These are phyloP conservation scores for Mobula birostris DNA, from an alignment of 2,113 vertebrate genomes.

Conservation along the genomic window DNA sequence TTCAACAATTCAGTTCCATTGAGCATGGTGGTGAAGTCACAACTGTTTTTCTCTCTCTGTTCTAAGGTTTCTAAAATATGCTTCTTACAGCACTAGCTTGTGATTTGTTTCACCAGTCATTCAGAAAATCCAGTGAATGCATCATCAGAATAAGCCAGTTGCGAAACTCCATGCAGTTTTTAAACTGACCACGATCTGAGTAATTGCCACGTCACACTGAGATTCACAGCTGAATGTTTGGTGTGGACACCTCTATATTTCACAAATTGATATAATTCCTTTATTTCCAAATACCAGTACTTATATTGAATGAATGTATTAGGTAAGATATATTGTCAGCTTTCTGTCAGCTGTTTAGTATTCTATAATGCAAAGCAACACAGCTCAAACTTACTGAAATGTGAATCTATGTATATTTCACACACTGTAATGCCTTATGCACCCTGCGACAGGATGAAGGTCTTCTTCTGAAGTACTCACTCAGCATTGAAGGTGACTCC, in stretches of 20 bases:
- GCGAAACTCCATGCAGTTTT: background rate
- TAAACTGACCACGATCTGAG: background rate
- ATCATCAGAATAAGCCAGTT: background rate
- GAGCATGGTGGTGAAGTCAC: too few species aligned
- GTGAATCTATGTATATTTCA: background rate
- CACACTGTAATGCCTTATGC: background rate
- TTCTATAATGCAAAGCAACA: background rate
- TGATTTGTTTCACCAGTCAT: background rate
- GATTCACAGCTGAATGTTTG: background rate
- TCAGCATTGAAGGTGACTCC: too few species aligned
- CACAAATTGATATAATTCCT: background rate
- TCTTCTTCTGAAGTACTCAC: background rate
- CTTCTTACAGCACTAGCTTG: background rate
- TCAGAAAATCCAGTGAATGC: background rate
- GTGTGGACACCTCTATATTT: background rate
- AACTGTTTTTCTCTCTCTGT: too few species aligned
- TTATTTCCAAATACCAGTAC: background rate
- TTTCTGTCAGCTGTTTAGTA: background rate
- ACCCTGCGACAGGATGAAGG: background rate
- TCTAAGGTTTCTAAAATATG: background rate
- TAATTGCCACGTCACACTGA: background rate
- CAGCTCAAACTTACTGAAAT: background rate
- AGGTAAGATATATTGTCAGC: background rate
- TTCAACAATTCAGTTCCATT: too few species aligned
- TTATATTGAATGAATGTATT: background rate